phyloP scores from a whole-genome alignment of 2,797 vertebrate genomes.

The Cirrhinus molitorella region DNA sequence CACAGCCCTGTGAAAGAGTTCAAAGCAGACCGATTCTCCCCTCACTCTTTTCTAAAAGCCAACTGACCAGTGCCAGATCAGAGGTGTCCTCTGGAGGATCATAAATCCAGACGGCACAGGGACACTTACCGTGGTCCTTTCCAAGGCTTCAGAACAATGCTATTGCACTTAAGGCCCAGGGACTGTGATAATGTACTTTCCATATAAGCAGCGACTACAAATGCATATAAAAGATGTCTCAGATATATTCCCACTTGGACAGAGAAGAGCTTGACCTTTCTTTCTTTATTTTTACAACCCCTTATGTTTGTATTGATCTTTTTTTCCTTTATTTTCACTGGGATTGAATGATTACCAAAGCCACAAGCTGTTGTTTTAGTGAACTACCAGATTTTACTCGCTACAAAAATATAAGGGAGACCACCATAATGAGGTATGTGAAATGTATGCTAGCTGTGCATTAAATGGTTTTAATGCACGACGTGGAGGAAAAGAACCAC shows the following conservation, averaged over 20 bases:
- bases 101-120: constrained; percentile 78
- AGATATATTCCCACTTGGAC: constrained; percentile 70
- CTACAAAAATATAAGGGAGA: constrained; percentile 54
- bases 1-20: constrained; percentile 72
- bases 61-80: constrained; percentile 79
- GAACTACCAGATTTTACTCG: constrained; percentile 51
- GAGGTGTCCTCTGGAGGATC: constrained; percentile 73
- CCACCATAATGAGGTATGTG: constrained; percentile 44
- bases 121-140: constrained; percentile 66
- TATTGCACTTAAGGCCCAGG: constrained; percentile 70
- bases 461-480: too few relatives aligned
- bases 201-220: constrained; percentile 71
- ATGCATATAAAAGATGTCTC: constrained; percentile 74
- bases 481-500: too few relatives aligned
- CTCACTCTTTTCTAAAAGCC: constrained; percentile 77
- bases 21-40: constrained; percentile 77
- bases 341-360: constrained; percentile 68
- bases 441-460: constrained; percentile 14
- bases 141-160: constrained; percentile 73
- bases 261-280: constrained; percentile 66
- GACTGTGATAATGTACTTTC: constrained; percentile 77
- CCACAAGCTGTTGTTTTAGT: constrained; percentile 56
- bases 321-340: constrained; percentile 62
- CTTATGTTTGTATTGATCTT: constrained; percentile 64
- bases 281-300: constrained; percentile 69